Evolutionary conservation across 2,113 vertebrate species (phyloP).

Genomic region (Balaenoptera acutorostrata): DNA sequence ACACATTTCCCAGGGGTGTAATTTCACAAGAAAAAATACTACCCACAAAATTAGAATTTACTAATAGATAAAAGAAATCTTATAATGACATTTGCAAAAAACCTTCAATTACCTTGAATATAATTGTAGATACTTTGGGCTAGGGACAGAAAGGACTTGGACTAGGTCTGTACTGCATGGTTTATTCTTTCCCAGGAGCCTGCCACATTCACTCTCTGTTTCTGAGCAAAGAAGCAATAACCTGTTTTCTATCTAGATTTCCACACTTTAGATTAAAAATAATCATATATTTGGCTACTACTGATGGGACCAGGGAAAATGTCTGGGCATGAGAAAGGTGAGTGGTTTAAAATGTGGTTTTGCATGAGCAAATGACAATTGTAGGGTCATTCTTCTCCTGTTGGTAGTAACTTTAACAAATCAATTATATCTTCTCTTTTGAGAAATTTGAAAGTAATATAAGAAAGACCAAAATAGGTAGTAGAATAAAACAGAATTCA

Average conservation of each 20-base stretch:
- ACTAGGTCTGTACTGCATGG: neutral
- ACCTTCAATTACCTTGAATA: constrained; percentile 17
- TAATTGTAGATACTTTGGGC: constrained; percentile 26
- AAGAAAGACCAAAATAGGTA: neutral
- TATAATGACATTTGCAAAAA: constrained; percentile 40
- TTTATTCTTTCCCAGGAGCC: neutral
- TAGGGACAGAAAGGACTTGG: neutral
- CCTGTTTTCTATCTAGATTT: neutral
- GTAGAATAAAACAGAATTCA: neutral
- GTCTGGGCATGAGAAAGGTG: neutral
- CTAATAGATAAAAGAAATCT: constrained; percentile 58
- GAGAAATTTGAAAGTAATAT: neutral
- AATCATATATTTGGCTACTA: neutral
- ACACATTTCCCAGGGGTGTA: constrained; percentile 16
- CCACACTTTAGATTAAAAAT: neutral
- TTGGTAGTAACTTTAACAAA: neutral
- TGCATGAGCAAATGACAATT: neutral
- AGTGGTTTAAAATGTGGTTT: neutral
- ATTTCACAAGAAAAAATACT: constrained; percentile 38
- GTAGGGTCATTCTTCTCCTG: neutral
- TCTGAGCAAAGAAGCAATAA: neutral
- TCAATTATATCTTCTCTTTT: neutral
- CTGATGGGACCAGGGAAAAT: neutral
- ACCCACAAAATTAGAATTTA: constrained; percentile 38
- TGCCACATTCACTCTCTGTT: neutral